Percentiles rank a stretch among this genome's conserved stretches.
Evolutionary conservation across 2,888 invertebrate genomes (phyloP).

Genomic region (Athalia cordata): DNA sequence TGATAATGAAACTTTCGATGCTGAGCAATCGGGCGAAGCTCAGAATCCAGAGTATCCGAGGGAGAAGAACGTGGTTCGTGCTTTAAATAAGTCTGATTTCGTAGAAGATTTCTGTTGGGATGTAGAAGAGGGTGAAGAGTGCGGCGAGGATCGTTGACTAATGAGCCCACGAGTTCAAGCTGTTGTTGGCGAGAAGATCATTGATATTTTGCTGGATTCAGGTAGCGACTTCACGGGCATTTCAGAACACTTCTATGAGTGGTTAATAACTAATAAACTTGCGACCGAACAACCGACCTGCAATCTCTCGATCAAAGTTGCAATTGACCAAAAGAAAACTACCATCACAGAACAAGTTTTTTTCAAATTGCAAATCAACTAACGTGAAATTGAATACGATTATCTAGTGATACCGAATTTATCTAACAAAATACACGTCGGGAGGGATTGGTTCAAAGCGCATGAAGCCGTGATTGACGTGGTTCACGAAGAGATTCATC

Average conservation of each 20-base stretch:
- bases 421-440: conserved; percentile 42
- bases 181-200: conserved; percentile 25
- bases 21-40: background rate
- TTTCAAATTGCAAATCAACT: conserved; percentile 42
- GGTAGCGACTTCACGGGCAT: conserved; percentile 52
- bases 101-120: conserved; percentile 7
- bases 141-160: conserved; percentile 4
- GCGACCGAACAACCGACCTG: conserved; percentile 47
- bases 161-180: conserved; percentile 45
- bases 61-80: background rate
- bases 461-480: conserved; percentile 38
- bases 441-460: conserved; percentile 46
- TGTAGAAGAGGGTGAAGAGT: conserved; percentile 9
- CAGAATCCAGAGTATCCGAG: background rate
- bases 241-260: conserved; percentile 47
- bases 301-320: conserved; percentile 44
- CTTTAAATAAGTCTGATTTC: background rate
- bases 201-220: conserved; percentile 48
- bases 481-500: background rate
- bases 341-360: conserved; percentile 47
- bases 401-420: conserved; percentile 43
- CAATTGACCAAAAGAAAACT: conserved; percentile 47
- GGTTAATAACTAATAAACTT: conserved; percentile 30
- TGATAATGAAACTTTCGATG: background rate
- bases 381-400: conserved; percentile 4